These are phyloP conservation scores for Anthopleura sola DNA, from an alignment of 64 coral and sea anemone species.

Conservation along the genomic window DNA sequence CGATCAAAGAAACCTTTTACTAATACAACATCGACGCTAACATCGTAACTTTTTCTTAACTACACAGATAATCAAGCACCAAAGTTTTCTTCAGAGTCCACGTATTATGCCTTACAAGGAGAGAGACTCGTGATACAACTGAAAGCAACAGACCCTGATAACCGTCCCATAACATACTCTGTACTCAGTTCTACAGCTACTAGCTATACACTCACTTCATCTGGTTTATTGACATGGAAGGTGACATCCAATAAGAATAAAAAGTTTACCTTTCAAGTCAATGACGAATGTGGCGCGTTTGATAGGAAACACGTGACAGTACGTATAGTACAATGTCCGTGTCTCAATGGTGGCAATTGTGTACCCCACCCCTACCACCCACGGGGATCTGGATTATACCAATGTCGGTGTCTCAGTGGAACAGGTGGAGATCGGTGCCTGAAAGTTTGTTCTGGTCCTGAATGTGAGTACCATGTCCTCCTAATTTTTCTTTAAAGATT, in stretches of 20 bases:
- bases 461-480: background rate
- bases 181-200: no score
- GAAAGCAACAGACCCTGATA: constrained; percentile 18
- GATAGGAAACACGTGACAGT: no score
- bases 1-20: constrained; percentile 14
- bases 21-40: no score
- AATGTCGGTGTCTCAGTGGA: constrained; percentile 16
- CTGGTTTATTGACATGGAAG: background rate
- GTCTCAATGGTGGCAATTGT: no score
- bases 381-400: constrained; percentile 42
- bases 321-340: no score
- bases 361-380: constrained; percentile 29
- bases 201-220: background rate
- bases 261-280: constrained; percentile 14
- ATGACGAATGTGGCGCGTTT: no score
- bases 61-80: no score
- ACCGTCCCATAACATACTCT: constrained; percentile 1
- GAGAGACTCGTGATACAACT: background rate
- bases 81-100: no score
- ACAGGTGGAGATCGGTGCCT: background rate
- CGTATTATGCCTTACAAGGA: background rate
- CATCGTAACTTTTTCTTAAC: no score
- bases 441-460: no score
- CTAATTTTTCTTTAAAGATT: no score
- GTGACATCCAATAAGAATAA: background rate